A percentile compares a stretch with the other conserved stretches of the same genome.
These are phyloP conservation scores for Neodon shergylaensis DNA, from an alignment of 2,113 vertebrate species.

Conservation along the genomic window DNA sequence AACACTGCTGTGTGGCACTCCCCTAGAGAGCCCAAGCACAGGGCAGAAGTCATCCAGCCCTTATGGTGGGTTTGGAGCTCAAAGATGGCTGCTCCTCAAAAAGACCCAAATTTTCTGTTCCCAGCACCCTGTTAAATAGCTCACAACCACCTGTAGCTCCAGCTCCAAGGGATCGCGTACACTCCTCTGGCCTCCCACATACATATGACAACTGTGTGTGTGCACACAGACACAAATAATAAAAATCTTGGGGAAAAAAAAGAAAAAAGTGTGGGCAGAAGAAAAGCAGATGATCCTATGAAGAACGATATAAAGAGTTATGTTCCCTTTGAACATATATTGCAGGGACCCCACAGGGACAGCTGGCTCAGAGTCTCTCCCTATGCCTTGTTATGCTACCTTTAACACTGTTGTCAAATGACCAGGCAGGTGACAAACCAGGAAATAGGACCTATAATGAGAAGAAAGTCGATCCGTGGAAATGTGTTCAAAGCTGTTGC, in stretches of 20 bases:
- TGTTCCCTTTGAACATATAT: background rate
- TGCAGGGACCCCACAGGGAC: background rate
- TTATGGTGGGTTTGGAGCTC: background rate
- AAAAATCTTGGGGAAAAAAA: background rate
- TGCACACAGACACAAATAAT: background rate
- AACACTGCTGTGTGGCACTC: background rate
- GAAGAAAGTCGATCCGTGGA: background rate
- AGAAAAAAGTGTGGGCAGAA: background rate
- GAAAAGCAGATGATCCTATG: background rate
- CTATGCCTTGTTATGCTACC: fast-evolving
- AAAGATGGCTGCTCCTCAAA: too few species aligned
- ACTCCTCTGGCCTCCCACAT: too few species aligned
- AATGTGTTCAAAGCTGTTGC: background rate
- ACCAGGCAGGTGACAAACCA: background rate
- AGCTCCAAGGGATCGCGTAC: background rate
- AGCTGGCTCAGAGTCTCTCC: background rate
- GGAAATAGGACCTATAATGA: background rate
- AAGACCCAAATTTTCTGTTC: background rate
- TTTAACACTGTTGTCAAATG: background rate
- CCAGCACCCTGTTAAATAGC: background rate
- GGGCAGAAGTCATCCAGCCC: too few species aligned
- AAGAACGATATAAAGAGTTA: background rate
- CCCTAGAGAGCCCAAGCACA: background rate
- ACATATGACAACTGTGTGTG: too few species aligned
- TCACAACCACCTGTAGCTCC: background rate